phyloP scores from a whole-genome alignment of 2,797 vertebrate genomes.

The Poeciliopsis infans region DNA sequence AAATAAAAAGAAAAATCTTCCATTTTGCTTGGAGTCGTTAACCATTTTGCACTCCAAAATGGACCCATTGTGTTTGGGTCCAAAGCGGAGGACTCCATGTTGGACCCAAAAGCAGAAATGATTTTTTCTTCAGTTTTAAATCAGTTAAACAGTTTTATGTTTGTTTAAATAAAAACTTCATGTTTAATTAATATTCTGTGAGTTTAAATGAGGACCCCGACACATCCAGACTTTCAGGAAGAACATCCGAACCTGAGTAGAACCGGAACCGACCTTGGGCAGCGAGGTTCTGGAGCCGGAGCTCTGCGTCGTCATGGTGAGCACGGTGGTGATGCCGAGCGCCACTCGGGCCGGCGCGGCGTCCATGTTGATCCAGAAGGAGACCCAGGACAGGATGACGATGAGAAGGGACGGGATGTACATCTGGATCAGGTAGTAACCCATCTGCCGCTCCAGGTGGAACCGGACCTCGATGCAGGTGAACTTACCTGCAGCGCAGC shows the following conservation, averaged over 20 bases:
- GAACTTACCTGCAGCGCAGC: slow-evolving; percentile 86
- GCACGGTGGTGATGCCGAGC: slow-evolving; percentile 94
- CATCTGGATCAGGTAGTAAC: slow-evolving; percentile 99
- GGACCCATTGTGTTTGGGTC: too few species aligned
- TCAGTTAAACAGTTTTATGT: neutral
- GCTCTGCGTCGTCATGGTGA: slow-evolving; percentile 98
- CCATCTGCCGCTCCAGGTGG: slow-evolving; percentile 97
- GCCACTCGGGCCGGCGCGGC: slow-evolving; percentile 95
- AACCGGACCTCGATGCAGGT: slow-evolving; percentile 97
- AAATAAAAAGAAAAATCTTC: too few species aligned
- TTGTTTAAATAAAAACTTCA: neutral
- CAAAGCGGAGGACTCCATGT: neutral
- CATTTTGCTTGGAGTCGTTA: too few species aligned
- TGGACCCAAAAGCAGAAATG: too few species aligned
- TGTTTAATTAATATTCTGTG: neutral
- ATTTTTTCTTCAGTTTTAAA: neutral
- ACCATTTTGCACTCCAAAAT: too few species aligned
- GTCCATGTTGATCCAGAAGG: slow-evolving; percentile 99
- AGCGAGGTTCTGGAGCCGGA: slow-evolving; percentile 95
- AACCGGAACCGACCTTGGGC: slow-evolving; percentile 83
- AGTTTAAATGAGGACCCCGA: too few species aligned
- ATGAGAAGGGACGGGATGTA: slow-evolving; percentile 97
- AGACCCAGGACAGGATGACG: slow-evolving; percentile 96
- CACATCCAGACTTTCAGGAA: neutral
- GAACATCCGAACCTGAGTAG: neutral